Evolutionary conservation across 2,797 vertebrate species (phyloP).

Genomic region (Tokudaia tokunoshimensis): DNA sequence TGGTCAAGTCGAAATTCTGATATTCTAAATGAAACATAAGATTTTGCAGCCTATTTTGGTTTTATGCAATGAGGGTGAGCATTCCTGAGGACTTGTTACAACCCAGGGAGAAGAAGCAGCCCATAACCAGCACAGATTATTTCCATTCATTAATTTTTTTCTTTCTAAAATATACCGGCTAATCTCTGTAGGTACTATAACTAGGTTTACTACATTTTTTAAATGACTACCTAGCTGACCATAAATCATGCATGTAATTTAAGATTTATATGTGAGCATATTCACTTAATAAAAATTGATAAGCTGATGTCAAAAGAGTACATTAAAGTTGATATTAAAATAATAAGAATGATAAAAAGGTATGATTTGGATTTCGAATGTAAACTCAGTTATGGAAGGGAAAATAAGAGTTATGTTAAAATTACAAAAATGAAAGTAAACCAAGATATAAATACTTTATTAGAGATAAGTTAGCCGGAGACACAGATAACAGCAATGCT

Average conservation of each 20-base stretch:
- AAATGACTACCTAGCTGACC: constrained; percentile 45
- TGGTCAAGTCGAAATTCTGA: background rate
- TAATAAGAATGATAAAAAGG: background rate
- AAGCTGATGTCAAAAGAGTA: background rate
- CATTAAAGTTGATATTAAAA: constrained; percentile 8
- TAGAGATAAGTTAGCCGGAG: background rate
- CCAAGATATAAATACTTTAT: background rate
- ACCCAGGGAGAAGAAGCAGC: background rate
- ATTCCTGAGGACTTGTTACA: background rate
- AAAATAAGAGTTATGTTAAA: background rate
- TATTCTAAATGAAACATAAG: background rate
- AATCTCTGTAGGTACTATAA: background rate
- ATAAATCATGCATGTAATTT: background rate
- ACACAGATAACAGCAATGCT: background rate
- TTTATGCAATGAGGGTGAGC: background rate
- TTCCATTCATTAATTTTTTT: constrained; percentile 31
- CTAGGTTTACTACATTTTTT: constrained; percentile 41
- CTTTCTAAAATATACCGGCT: background rate
- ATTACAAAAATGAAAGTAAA: constrained; percentile 26
- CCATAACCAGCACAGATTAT: background rate
- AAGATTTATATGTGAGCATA: constrained; percentile 32
- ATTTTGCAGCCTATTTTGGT: background rate
- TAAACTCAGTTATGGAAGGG: background rate
- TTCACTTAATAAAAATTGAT: background rate
- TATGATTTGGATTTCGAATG: background rate